Evolutionary conservation across 2,113 vertebrate species (phyloP).

Genomic region (Calyptommatus sinebrachiatus): DNA sequence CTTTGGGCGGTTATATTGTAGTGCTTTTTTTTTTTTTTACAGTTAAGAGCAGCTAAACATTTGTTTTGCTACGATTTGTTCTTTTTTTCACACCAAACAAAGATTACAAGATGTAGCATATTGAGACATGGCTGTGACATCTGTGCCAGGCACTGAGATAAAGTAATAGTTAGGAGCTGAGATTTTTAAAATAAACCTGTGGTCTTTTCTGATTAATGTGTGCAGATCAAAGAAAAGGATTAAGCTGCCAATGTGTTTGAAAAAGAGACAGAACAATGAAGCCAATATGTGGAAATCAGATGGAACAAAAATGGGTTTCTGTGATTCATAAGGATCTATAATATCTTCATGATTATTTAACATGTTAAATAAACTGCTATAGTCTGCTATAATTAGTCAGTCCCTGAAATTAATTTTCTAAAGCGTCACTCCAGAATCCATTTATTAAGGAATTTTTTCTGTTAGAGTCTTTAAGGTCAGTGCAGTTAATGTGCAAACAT

Average conservation of each 20-base stretch:
- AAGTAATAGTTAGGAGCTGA: slow-evolving; percentile 25
- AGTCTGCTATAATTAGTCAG: slow-evolving; percentile 57
- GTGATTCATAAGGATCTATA: slow-evolving; percentile 37
- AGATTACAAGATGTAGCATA: slow-evolving; percentile 21
- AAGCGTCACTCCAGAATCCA: slow-evolving; percentile 8
- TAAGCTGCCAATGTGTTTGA: slow-evolving; percentile 45
- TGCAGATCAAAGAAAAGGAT: slow-evolving; percentile 42
- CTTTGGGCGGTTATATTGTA: slow-evolving; percentile 47
- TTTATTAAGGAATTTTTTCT: slow-evolving; percentile 1
- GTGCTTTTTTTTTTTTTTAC: slow-evolving; percentile 40
- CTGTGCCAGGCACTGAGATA: slow-evolving; percentile 44
- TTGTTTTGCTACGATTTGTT: slow-evolving; percentile 35
- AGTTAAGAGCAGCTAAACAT: slow-evolving; percentile 45
- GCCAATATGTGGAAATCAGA: slow-evolving; percentile 56
- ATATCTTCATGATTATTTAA: slow-evolving; percentile 47
- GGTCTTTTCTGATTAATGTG: slow-evolving; percentile 38
- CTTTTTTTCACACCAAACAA: slow-evolving; percentile 18
- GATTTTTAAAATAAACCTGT: slow-evolving; percentile 34
- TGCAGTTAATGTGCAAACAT: not conserved
- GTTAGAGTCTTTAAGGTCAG: not conserved
- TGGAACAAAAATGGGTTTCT: slow-evolving; percentile 38
- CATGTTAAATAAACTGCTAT: slow-evolving; percentile 48
- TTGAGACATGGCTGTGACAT: slow-evolving; percentile 20
- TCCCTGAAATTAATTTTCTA: slow-evolving; percentile 47
- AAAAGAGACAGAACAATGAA: slow-evolving; percentile 44